Evolutionary conservation across 2,797 vertebrate genomes (phyloP).

Genomic region (Acrocephalus scirpaceus): DNA sequence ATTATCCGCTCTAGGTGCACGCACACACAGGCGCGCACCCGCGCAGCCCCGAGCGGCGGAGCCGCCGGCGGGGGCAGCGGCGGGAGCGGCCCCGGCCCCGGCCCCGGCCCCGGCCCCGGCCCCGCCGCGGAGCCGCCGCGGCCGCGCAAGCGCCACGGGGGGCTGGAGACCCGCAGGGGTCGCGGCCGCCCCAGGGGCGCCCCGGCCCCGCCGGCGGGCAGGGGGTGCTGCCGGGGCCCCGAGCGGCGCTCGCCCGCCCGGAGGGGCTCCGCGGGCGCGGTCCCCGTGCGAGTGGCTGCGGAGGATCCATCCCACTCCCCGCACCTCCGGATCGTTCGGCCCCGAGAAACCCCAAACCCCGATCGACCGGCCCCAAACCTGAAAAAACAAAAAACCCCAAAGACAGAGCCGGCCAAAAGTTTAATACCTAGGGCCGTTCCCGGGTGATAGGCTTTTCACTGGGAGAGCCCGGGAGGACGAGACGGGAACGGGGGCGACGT

Average conservation of each 20-base stretch:
- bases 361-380: not conserved
- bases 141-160: not conserved
- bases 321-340: not conserved
- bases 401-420: constrained; percentile 23
- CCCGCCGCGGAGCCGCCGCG: not conserved
- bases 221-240: not conserved
- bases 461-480: constrained; percentile 55
- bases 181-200: not conserved
- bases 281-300: not conserved
- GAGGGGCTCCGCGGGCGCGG: not conserved
- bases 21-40: not conserved
- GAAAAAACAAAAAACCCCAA: too few relatives aligned
- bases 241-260: not conserved
- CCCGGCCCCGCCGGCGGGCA: not conserved
- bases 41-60: not conserved
- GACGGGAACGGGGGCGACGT: constrained; percentile 72
- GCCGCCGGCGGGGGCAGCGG: not conserved
- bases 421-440: constrained; percentile 55
- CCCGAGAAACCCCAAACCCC: not conserved
- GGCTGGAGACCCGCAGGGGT: not conserved
- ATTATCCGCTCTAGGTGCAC: constrained; percentile 65
- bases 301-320: not conserved
- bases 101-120: not conserved
- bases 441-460: constrained; percentile 56
- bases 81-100: not conserved